These are phyloP conservation scores for Cairina moschata DNA, from an alignment of 2,113 vertebrate genomes.

Conservation along the genomic window DNA sequence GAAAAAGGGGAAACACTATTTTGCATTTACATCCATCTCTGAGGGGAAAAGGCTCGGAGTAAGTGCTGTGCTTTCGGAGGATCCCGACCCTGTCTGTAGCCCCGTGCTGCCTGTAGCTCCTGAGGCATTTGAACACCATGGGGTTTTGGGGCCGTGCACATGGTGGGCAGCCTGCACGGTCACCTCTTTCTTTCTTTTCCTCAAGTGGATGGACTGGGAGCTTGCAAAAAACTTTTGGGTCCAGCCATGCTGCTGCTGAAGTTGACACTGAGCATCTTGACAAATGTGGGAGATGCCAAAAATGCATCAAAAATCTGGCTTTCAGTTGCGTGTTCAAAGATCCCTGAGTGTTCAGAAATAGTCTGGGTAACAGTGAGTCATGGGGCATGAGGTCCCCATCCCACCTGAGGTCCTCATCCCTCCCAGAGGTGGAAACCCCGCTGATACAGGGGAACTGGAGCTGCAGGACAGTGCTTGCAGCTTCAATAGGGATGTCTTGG, in stretches of 20 bases:
- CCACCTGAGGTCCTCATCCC: not conserved
- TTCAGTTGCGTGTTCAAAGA: not conserved
- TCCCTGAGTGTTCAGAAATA: not conserved
- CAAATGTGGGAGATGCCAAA: not conserved
- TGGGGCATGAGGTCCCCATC: accelerated
- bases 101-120: not conserved
- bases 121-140: not conserved
- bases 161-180: not conserved
- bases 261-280: not conserved
- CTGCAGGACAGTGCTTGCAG: not conserved
- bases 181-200: not conserved
- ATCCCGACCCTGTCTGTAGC: not conserved
- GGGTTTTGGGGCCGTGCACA: not conserved
- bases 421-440: accelerated
- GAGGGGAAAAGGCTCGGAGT: not conserved
- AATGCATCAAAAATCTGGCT: not conserved
- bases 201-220: not conserved
- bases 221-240: not conserved
- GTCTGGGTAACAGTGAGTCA: accelerated
- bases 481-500: not conserved
- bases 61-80: not conserved
- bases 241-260: accelerated
- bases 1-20: constrained; percentile 21
- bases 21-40: constrained; percentile 62
- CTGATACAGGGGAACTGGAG: accelerated